These are phyloP conservation scores for Poliocrania exsul DNA, from an alignment of 2,797 vertebrate genomes.

Conservation along the genomic window DNA sequence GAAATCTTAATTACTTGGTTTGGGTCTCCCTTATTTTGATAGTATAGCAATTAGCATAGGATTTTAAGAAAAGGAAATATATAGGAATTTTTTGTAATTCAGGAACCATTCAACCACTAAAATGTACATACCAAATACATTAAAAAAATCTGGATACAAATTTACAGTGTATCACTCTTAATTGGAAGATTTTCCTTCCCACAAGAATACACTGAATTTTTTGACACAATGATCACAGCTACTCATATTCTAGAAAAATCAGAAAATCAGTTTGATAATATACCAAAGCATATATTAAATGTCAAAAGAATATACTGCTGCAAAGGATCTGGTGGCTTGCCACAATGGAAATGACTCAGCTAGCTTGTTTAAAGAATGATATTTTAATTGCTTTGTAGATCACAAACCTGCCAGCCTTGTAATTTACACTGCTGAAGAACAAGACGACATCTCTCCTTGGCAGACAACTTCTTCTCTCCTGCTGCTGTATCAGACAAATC, in stretches of 20 bases:
- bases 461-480: slow-evolving; percentile 79
- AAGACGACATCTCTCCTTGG: slow-evolving; percentile 85
- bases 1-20: background rate
- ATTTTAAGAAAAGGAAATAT: background rate
- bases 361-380: slow-evolving; percentile 21
- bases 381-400: slow-evolving; percentile 35
- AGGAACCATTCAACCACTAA: background rate
- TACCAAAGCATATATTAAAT: background rate
- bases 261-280: background rate
- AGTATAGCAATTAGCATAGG: background rate
- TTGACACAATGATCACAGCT: background rate
- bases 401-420: slow-evolving; percentile 93
- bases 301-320: background rate
- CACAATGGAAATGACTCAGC: slow-evolving; percentile 46
- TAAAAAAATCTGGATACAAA: background rate
- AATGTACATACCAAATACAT: background rate
- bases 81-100: background rate
- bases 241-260: background rate
- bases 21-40: background rate
- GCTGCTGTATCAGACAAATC: slow-evolving; percentile 82
- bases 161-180: background rate
- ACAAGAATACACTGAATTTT: background rate
- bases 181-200: background rate
- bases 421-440: slow-evolving; percentile 89
- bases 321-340: slow-evolving; percentile 22